A percentile compares a stretch with the other conserved stretches of the same genome.
These are phyloP conservation scores for Pogonocichla stellata DNA, from an alignment of 2,113 vertebrate species.

Conservation along the genomic window DNA sequence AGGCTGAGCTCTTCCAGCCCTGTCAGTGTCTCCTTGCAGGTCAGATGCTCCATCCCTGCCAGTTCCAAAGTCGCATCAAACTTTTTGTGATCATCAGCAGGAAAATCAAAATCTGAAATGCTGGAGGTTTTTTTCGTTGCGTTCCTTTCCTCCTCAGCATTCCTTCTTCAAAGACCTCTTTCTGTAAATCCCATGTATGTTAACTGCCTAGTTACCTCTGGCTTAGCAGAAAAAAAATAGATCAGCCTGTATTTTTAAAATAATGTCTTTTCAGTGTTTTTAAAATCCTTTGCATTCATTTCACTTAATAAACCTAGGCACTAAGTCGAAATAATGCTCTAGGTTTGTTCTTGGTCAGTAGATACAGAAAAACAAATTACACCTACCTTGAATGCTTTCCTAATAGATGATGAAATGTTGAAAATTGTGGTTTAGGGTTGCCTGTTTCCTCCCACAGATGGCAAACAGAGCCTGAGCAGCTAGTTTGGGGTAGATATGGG, in stretches of 20 bases:
- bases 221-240: neutral
- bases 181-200: neutral
- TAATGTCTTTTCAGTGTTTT: neutral
- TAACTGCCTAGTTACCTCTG: neutral
- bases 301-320: neutral
- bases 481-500: neutral
- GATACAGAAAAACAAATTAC: neutral
- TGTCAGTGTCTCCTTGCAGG: neutral
- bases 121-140: neutral
- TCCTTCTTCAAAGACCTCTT: neutral
- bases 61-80: neutral
- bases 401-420: neutral
- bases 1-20: neutral
- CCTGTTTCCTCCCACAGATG: neutral
- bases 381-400: neutral
- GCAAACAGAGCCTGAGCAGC: neutral
- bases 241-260: neutral
- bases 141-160: neutral
- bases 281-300: neutral
- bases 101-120: neutral
- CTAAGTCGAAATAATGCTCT: neutral
- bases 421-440: neutral
- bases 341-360: neutral
- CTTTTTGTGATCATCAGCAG: neutral
- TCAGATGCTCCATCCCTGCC: neutral